Base-by-base conservation (phyloP, 2,888 invertebrate genomes). In the Ornithoptera priamus region DNA sequence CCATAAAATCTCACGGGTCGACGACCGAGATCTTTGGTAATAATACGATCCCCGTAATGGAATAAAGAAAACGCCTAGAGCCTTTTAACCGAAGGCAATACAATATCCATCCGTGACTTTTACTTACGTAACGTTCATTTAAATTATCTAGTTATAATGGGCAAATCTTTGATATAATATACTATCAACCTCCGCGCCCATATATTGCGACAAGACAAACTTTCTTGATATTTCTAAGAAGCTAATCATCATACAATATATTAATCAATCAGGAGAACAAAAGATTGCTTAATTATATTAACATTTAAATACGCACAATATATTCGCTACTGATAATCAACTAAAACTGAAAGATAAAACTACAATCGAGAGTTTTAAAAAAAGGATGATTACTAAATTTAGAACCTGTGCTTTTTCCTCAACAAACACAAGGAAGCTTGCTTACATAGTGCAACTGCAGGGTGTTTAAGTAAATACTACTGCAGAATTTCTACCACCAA, bases 21-120 rank as follows among this genome's bases (percentile, higher is more conserved):
- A 81, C 76, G 86, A 86, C 86, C 87, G 82, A 75, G 78, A 79
- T 81, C 74, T 75, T 81, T 78, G 79, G 80, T 81, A 81, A 83
- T 80, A 83, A 82, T 81, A 81, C 80, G 81, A 83, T 80, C 78
- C 79, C 79, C 77, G 80, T 79, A 81, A 81, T 84, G 84, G 85
- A 86, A 88, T 86, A 82, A 85, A 87, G 86, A 87, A 87, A 88
- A 76, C 82, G 89, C 90, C 88, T 82, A 79, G 77, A 87, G 87
- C 87, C 80, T 80, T 87, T 84, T 82, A 81, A 84, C 81, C 82
- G 80, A 81, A 82, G 84, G 82, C 83, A 86, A 78, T 81, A 80
- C 78, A 81, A 85, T 84, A 88, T 89, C 87, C 89, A 88, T 86
- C 88, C 84, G 81, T 82, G 82, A 85, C 84, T 83, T 81, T 81